A percentile compares a stretch with the other conserved stretches of the same genome.
phyloP scores from a whole-genome alignment of 1,140 invertebrate species.

The Pinna nobilis region DNA sequence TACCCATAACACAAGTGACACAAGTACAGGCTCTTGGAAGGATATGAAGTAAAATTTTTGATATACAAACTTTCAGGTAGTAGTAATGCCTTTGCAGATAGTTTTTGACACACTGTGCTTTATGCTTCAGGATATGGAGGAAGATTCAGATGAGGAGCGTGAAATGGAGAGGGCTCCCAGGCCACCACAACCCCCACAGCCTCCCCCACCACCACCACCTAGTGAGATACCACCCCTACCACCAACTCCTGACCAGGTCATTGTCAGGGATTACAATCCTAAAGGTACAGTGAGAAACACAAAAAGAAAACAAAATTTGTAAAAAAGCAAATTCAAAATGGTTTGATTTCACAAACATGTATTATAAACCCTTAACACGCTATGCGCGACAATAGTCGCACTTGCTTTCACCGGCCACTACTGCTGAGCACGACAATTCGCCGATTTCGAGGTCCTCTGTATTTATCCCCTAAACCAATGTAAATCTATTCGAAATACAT shows the following conservation, averaged over 20 bases:
- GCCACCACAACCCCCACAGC: constrained; percentile 50
- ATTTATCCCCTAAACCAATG: no score
- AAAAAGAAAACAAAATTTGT: not conserved
- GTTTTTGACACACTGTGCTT: not conserved
- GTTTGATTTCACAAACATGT: not conserved
- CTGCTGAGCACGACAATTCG: no score
- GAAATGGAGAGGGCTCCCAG: constrained; percentile 74
- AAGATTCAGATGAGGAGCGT: constrained; percentile 74
- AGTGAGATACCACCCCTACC: constrained; percentile 78
- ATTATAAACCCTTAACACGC: no score
- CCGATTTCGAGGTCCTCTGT: no score
- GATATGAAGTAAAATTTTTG: no score
- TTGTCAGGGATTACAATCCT: constrained; percentile 98
- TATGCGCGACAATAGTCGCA: no score
- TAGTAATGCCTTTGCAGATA: no score
- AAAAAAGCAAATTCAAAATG: not conserved
- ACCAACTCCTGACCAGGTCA: constrained; percentile 89
- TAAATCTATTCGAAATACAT: no score
- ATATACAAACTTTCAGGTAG: no score
- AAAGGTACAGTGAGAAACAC: constrained; percentile 80
- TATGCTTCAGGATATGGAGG: constrained; percentile 76
- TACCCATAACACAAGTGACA: no score
- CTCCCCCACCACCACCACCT: constrained; percentile 80
- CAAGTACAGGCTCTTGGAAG: no score
- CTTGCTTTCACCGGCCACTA: no score